Evolutionary conservation across 2,888 invertebrate genomes (phyloP).

Genomic region (Megastigmus dorsalis): DNA sequence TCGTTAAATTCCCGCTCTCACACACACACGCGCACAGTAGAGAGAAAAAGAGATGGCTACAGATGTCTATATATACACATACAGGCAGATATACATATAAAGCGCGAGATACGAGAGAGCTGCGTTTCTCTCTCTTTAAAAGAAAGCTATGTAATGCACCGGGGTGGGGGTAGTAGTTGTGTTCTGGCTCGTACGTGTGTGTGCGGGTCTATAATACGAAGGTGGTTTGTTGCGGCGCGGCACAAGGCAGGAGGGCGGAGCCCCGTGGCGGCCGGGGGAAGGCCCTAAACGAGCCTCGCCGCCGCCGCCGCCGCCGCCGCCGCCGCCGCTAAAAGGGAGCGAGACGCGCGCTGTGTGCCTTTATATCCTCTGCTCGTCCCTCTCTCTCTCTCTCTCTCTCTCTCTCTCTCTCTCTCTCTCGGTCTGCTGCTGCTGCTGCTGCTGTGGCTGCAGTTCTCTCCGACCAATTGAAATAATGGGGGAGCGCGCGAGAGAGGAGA

Average conservation of each 20-base stretch:
- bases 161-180: too few relatives aligned
- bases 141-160: too few relatives aligned
- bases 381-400: conserved; percentile 28
- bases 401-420: conserved; percentile 31
- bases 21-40: background rate
- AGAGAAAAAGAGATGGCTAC: too few relatives aligned
- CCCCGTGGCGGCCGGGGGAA: conserved; percentile 28
- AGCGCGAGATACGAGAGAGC: background rate
- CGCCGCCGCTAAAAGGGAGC: conserved; percentile 29
- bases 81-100: background rate
- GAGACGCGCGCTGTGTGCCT: background rate
- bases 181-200: background rate
- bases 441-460: background rate
- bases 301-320: conserved; percentile 20
- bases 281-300: conserved; percentile 44
- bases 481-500: conserved; percentile 7
- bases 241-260: conserved; percentile 46
- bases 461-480: conserved; percentile 54
- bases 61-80: too few relatives aligned
- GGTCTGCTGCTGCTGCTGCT: background rate
- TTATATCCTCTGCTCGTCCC: background rate
- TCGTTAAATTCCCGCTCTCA: conserved; percentile 46
- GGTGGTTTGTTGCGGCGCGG: conserved; percentile 20
- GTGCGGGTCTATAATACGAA: background rate
- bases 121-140: background rate